Percentiles rank a stretch among this genome's conserved stretches.
Conservation (phyloP, 2,113 vertebrate species). For the Laticauda laticaudata region DNA sequence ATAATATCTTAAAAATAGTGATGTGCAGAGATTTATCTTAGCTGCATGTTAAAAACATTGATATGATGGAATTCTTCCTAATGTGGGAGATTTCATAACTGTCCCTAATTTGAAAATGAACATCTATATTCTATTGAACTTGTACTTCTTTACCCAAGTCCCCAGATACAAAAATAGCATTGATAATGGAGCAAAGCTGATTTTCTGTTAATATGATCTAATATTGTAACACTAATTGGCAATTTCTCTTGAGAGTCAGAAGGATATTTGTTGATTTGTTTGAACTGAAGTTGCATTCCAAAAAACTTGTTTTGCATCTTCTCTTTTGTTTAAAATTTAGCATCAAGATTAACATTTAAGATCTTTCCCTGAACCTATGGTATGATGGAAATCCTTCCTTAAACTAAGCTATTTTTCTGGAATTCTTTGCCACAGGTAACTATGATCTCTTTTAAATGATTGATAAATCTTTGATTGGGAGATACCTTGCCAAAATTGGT, state of each 20-base stretch:
- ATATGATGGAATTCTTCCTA: not conserved
- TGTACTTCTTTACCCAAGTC: not conserved
- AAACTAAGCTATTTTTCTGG: not conserved
- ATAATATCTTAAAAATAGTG: not conserved
- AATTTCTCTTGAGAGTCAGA: not conserved
- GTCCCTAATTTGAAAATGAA: not conserved
- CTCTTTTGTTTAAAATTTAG: not conserved
- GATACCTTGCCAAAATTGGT: not conserved
- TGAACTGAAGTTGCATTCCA: not conserved
- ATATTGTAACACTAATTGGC: not conserved
- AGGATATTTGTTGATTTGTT: not conserved
- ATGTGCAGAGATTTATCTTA: not conserved
- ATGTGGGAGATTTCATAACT: not conserved
- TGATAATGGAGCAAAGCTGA: not conserved
- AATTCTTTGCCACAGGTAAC: not conserved
- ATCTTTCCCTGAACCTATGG: not conserved
- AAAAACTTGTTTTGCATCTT: not conserved
- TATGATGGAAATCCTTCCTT: not conserved
- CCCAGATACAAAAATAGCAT: not conserved
- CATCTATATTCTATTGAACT: not conserved
- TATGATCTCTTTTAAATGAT: not conserved
- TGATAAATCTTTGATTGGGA: not conserved
- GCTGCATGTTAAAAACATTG: not conserved
- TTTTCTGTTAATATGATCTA: not conserved
- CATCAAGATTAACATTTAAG: not conserved